Evolutionary conservation across 2,888 invertebrate genomes (phyloP).

Genomic region (Eupeodes latifasciatus): DNA sequence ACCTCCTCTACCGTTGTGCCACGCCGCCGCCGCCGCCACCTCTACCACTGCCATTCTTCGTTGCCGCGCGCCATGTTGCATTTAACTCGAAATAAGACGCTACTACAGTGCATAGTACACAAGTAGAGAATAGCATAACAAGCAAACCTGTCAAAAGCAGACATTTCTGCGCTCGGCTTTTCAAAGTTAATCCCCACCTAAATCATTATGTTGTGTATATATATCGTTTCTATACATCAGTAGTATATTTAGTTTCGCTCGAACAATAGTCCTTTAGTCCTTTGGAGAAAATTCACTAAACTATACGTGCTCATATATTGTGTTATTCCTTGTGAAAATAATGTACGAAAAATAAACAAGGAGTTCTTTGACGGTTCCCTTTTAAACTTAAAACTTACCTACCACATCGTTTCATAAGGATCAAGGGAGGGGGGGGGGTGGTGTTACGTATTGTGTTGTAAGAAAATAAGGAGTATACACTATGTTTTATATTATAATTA

Average conservation of each 20-base stretch:
- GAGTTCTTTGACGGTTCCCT: constrained; percentile 26
- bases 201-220: constrained; percentile 18
- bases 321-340: not conserved
- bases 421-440: not conserved
- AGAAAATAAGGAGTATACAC: constrained; percentile 49
- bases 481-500: constrained; percentile 63
- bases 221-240: no score
- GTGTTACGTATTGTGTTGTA: not conserved
- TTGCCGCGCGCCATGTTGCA: constrained; percentile 53
- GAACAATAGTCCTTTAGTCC: constrained; percentile 38
- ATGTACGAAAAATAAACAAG: constrained; percentile 15
- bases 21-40: no score
- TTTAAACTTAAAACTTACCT: constrained; percentile 14
- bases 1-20: no score
- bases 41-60: no score
- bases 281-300: constrained; percentile 62
- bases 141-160: constrained; percentile 73
- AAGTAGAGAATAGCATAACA: constrained; percentile 23
- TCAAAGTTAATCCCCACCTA: constrained; percentile 68
- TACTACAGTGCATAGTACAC: constrained; percentile 40
- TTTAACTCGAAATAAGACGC: constrained; percentile 30
- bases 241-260: constrained; percentile 38
- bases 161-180: constrained; percentile 63
- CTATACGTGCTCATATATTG: not conserved
- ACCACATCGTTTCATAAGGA: constrained; percentile 26